Percentiles rank a stretch among this genome's conserved stretches.
Conservation (phyloP, 92 coral and sea anemone genomes). For the Ricordea florida region DNA sequence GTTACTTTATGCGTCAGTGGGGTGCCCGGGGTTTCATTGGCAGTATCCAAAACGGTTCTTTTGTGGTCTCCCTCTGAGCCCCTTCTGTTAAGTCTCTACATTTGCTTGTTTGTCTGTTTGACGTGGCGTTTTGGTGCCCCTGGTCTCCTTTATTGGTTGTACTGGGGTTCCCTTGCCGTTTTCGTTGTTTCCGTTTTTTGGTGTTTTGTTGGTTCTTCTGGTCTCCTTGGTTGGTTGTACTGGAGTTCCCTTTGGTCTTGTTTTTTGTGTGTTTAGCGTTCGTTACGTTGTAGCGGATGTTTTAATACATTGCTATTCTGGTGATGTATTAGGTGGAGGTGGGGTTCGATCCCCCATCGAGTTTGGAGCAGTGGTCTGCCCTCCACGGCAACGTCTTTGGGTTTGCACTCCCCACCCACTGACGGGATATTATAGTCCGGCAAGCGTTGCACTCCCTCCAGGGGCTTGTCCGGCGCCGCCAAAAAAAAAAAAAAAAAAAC, state of each 20-base stretch:
- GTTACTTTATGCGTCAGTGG: neutral
- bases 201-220: neutral
- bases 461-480: too few species aligned
- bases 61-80: neutral
- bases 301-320: neutral
- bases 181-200: neutral
- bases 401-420: neutral
- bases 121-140: neutral
- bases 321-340: neutral
- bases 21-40: neutral
- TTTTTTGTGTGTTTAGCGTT: neutral
- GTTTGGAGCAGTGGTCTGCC: slow-evolving; percentile 24
- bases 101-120: neutral
- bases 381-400: neutral
- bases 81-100: neutral
- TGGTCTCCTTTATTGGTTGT: neutral
- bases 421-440: neutral
- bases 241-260: neutral
- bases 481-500: neutral
- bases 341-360: slow-evolving; percentile 19
- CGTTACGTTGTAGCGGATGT: neutral
- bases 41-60: neutral
- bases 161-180: neutral
- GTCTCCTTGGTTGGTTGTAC: neutral
- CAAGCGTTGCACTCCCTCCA: neutral